Evolutionary conservation across 2,797 vertebrate genomes (phyloP).

Genomic region (Sebastes jordani): DNA sequence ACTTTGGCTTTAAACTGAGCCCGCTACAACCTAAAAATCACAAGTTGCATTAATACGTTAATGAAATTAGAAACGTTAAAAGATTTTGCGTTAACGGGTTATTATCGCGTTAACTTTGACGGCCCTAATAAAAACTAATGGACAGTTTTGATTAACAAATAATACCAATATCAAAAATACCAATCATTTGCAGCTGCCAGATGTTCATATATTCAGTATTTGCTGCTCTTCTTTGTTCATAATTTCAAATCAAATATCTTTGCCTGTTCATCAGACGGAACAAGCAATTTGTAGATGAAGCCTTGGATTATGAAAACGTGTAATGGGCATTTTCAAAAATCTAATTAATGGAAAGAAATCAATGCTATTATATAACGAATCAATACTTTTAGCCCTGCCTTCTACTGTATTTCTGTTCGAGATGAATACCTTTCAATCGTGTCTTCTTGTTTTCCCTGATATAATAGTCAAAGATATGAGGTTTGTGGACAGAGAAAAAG

Average conservation of each 20-base stretch:
- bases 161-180: neutral
- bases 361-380: neutral
- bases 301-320: neutral
- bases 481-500: constrained; percentile 42
- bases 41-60: too few relatives aligned
- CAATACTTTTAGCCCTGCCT: neutral
- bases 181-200: neutral
- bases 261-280: neutral
- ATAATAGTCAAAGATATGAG: constrained; percentile 35
- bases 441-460: constrained; percentile 18
- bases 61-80: too few relatives aligned
- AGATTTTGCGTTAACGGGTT: too few relatives aligned
- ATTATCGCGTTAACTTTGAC: too few relatives aligned
- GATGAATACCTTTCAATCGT: neutral
- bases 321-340: neutral
- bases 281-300: neutral
- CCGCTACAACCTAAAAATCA: too few relatives aligned
- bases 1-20: too few relatives aligned
- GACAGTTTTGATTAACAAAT: neutral
- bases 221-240: neutral
- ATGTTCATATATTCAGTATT: neutral
- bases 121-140: neutral
- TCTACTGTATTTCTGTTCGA: constrained; percentile 5
- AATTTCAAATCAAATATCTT: neutral
- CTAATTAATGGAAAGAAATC: neutral